A percentile compares a stretch with the other conserved stretches of the same genome.
These are phyloP conservation scores for Rhodophaea formosa DNA, from an alignment of 2,888 invertebrate species.

Conservation along the genomic window DNA sequence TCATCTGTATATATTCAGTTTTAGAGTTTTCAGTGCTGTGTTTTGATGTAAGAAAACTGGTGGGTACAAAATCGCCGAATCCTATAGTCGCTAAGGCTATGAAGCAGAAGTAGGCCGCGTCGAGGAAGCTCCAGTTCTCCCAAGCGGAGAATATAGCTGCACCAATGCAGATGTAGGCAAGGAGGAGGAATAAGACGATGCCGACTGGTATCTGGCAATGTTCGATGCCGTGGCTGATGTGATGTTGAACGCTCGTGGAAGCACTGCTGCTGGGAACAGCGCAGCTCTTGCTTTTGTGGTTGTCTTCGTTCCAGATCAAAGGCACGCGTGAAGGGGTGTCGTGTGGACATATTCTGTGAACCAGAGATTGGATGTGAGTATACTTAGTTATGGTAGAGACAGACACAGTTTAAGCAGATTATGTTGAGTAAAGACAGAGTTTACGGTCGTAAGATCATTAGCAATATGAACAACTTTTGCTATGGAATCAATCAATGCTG, in stretches of 20 bases:
- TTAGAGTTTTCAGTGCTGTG: constrained; percentile 63
- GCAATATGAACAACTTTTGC: too few species aligned
- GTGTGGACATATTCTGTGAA: constrained; percentile 79
- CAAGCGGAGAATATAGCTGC: constrained; percentile 89
- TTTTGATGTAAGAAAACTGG: constrained; percentile 73
- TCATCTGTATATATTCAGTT: constrained; percentile 85
- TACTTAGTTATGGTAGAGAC: too few species aligned
- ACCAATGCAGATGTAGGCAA: constrained; percentile 87
- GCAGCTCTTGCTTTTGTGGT: constrained; percentile 59
- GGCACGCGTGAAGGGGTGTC: constrained; percentile 90
- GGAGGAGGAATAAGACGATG: constrained; percentile 84
- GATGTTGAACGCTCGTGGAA: constrained; percentile 59
- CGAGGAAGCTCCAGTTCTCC: constrained; percentile 90
- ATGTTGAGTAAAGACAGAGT: too few species aligned
- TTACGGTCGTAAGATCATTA: too few species aligned
- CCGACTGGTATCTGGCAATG: constrained; percentile 72
- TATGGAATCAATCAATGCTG: too few species aligned
- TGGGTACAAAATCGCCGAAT: constrained; percentile 88
- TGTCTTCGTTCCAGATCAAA: constrained; percentile 83
- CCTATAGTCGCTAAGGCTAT: constrained; percentile 92
- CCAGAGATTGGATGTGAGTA: not conserved
- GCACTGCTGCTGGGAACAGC: constrained; percentile 64
- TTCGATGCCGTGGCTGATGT: constrained; percentile 54
- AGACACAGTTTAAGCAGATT: too few species aligned
- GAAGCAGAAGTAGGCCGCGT: constrained; percentile 92